phyloP scores from a whole-genome alignment of 2,113 vertebrate species.

The Heliornis fulica region DNA sequence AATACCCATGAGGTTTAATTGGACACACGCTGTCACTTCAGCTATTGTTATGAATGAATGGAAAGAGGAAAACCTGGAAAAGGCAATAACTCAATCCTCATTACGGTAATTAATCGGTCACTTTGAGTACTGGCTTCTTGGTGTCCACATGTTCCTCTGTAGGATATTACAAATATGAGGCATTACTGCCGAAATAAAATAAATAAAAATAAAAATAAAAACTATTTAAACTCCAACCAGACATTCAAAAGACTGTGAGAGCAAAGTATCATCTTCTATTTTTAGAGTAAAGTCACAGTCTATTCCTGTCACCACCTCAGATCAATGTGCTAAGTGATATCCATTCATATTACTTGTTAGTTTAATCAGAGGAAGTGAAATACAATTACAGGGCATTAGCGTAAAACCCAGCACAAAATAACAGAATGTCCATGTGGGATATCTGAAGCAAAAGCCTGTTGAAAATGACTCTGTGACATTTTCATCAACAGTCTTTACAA shows the following conservation, averaged over 20 bases:
- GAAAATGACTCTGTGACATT: slow-evolving; percentile 34
- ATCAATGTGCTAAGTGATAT: slow-evolving; percentile 82
- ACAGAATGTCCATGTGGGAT: slow-evolving; percentile 22
- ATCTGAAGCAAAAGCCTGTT: slow-evolving; percentile 6
- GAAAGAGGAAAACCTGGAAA: background rate
- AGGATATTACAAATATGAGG: background rate
- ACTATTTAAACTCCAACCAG: background rate
- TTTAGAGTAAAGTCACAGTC: background rate
- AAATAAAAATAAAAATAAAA: background rate
- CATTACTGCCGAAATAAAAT: background rate
- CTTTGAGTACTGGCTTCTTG: background rate
- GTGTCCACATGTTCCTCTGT: background rate
- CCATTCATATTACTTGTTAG: slow-evolving; percentile 77
- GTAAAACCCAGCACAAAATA: slow-evolving; percentile 70
- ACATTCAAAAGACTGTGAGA: background rate
- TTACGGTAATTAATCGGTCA: background rate
- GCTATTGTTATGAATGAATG: background rate
- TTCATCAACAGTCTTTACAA: slow-evolving; percentile 36
- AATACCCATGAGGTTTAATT: background rate
- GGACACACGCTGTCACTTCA: background rate
- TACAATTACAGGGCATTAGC: slow-evolving; percentile 78
- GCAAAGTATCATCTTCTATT: background rate
- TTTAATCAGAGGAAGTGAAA: slow-evolving; percentile 81
- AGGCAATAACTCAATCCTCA: background rate
- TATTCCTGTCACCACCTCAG: slow-evolving; percentile 50